phyloP scores from a whole-genome alignment of 2,113 vertebrate species.

The Tichodroma muraria region DNA sequence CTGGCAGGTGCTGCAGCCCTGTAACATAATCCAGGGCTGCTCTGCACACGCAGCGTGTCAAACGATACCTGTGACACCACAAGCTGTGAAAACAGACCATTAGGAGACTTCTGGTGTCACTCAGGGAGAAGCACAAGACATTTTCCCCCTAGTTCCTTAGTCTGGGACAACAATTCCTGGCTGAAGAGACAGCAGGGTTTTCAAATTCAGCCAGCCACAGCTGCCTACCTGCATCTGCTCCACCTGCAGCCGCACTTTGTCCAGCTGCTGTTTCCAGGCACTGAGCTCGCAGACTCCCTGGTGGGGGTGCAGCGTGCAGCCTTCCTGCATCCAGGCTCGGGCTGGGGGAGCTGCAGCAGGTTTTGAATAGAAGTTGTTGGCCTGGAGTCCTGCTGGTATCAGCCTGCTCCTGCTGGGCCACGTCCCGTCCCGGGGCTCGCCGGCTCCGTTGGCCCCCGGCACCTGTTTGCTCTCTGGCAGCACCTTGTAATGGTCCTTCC shows the following conservation, averaged over 20 bases:
- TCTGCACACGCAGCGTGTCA: not conserved
- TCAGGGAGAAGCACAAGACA: not conserved
- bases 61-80: not conserved
- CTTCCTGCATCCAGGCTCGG: slow-evolving; percentile 73
- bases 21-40: not conserved
- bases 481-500: slow-evolving; percentile 77
- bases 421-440: slow-evolving; percentile 63
- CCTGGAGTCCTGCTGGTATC: slow-evolving; percentile 52
- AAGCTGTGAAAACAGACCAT: not conserved
- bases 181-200: not conserved
- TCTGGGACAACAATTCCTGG: not conserved
- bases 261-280: slow-evolving; percentile 87
- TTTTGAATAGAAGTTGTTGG: slow-evolving; percentile 66
- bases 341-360: slow-evolving; percentile 64
- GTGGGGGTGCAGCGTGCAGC: slow-evolving; percentile 67
- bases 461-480: slow-evolving; percentile 77
- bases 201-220: not conserved
- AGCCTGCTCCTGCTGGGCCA: slow-evolving; percentile 29
- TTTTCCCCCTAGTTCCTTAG: not conserved
- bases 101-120: not conserved
- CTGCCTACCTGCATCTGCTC: slow-evolving; percentile 91
- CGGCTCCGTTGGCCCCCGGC: slow-evolving; percentile 32
- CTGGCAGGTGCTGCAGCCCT: not conserved
- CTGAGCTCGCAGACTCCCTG: slow-evolving; percentile 78
- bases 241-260: slow-evolving; percentile 82